phyloP scores from a whole-genome alignment of 1,140 invertebrate genomes.

The Heliconius nattereri region DNA sequence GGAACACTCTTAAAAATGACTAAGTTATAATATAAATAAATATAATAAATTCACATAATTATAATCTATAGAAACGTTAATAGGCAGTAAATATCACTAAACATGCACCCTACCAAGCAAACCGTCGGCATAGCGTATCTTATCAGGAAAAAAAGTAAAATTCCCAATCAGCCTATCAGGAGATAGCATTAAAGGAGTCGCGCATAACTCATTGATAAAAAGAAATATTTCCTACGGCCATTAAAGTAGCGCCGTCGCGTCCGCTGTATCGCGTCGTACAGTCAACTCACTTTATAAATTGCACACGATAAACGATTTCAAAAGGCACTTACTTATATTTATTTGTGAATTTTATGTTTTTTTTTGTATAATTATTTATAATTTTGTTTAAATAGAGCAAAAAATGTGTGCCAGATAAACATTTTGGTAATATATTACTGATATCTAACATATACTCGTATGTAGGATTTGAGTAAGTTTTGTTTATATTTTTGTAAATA shows the following conservation, averaged over 20 bases:
- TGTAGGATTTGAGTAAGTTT: too few species aligned
- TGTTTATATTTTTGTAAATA: too few species aligned
- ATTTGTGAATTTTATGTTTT: neutral
- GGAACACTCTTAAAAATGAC: too few species aligned
- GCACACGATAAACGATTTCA: slow-evolving; percentile 16
- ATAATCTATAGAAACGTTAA: neutral
- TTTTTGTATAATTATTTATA: neutral
- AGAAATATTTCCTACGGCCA: slow-evolving; percentile 34
- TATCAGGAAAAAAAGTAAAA: slow-evolving; percentile 13
- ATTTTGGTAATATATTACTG: too few species aligned
- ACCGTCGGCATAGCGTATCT: slow-evolving; percentile 3
- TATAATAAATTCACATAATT: neutral
- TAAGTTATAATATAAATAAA: neutral
- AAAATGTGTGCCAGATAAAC: too few species aligned
- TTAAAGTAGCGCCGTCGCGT: slow-evolving; percentile 20
- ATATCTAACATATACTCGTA: too few species aligned
- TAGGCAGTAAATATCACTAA: neutral
- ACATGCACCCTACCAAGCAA: neutral
- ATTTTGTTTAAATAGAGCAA: neutral
- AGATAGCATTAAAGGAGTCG: slow-evolving; percentile 20
- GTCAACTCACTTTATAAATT: slow-evolving; percentile 16
- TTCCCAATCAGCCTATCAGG: slow-evolving; percentile 14
- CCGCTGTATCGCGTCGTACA: slow-evolving; percentile 8
- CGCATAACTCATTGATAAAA: slow-evolving; percentile 35
- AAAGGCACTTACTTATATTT: slow-evolving; percentile 12